Evolutionary conservation across 2,113 vertebrate genomes (phyloP).

Genomic region (Puntigrus tetrazona): DNA sequence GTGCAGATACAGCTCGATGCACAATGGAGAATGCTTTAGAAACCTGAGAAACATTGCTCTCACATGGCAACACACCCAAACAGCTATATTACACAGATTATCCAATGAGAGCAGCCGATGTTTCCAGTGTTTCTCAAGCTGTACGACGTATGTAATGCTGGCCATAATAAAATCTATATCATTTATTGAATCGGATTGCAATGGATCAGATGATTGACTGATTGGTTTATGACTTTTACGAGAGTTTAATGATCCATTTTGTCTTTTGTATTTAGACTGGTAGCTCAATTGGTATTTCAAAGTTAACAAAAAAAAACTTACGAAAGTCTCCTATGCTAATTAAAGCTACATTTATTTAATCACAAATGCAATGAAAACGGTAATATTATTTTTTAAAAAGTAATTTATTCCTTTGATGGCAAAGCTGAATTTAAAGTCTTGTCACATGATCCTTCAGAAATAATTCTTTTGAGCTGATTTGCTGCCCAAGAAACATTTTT

Average conservation of each 20-base stretch:
- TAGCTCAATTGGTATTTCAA: neutral
- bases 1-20: neutral
- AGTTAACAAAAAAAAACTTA: neutral
- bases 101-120: conserved; percentile 56
- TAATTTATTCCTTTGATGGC: neutral
- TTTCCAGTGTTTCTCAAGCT: conserved; percentile 11
- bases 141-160: neutral
- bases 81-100: conserved; percentile 36
- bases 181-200: no score
- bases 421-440: neutral
- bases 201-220: neutral
- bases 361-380: neutral
- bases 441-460: neutral
- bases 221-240: neutral
- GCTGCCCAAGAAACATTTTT: neutral
- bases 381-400: no score
- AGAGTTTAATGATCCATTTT: neutral
- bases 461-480: neutral
- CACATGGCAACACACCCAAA: conserved; percentile 36
- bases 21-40: conserved; percentile 51
- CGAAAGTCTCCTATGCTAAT: no score
- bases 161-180: neutral
- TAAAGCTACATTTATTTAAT: no score
- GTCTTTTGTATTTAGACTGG: neutral
- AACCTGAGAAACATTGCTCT: conserved; percentile 61